phyloP scores from a whole-genome alignment of 2,888 invertebrate genomes.

The Hetaerina titia region DNA sequence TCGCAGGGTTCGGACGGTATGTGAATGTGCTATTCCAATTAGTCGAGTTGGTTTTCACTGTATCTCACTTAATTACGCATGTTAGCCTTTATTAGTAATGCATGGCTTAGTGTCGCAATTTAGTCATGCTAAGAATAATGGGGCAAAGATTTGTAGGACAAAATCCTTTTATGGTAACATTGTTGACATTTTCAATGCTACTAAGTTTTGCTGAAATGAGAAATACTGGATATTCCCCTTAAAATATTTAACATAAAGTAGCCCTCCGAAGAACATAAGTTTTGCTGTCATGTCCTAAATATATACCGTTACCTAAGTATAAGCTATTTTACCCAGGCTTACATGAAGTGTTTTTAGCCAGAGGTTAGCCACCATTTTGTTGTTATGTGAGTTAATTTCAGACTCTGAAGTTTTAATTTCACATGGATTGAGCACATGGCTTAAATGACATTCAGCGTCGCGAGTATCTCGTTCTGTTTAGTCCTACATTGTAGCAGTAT shows the following conservation, averaged over 20 bases:
- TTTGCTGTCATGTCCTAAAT: background rate
- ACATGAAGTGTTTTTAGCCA: background rate
- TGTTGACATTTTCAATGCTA: too few species aligned
- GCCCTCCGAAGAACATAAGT: background rate
- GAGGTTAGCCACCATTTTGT: background rate
- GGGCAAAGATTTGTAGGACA: too few species aligned
- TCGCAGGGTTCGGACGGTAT: background rate
- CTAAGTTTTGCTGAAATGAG: background rate
- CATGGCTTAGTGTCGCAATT: background rate
- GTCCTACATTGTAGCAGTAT: too few species aligned
- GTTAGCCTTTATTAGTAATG: background rate
- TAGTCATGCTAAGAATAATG: too few species aligned
- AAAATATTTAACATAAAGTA: background rate
- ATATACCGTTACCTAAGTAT: background rate
- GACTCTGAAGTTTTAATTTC: background rate
- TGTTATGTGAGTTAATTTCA: background rate
- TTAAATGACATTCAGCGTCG: background rate
- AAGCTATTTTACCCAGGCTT: background rate
- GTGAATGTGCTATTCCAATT: background rate
- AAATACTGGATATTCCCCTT: background rate
- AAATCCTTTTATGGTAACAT: too few species aligned
- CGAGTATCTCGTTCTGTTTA: too few species aligned
- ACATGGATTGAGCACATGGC: too few species aligned
- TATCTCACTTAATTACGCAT: background rate
- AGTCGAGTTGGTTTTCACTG: background rate